Evolutionary conservation across 2,113 vertebrate species (phyloP).

Genomic region (Charina bottae): DNA sequence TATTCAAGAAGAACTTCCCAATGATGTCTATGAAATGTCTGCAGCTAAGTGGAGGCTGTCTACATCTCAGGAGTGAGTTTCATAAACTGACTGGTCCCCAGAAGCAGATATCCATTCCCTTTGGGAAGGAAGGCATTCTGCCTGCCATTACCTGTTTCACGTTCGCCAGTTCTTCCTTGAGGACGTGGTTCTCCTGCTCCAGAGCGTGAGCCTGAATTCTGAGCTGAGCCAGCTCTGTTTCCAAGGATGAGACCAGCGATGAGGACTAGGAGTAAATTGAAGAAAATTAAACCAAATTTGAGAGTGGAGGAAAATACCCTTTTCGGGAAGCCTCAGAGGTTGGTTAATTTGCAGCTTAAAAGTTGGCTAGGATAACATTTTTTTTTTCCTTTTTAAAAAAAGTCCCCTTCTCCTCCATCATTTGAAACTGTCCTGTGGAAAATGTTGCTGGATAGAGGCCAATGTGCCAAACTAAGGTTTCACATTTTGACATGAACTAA

Average conservation of each 20-base stretch:
- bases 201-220: conserved; percentile 75
- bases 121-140: not conserved
- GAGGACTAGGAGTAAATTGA: conserved; percentile 64
- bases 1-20: not conserved
- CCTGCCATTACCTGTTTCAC: conserved; percentile 67
- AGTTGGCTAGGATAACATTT: not conserved
- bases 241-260: conserved; percentile 77
- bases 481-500: no score
- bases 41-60: not conserved
- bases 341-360: not conserved
- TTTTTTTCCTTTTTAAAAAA: not conserved
- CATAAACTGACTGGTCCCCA: not conserved
- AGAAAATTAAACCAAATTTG: not conserved
- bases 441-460: no score
- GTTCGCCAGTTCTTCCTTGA: conserved; percentile 80
- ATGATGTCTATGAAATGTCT: not conserved
- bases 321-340: not conserved
- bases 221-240: conserved; percentile 80
- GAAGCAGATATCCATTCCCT: not conserved
- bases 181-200: conserved; percentile 81
- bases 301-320: not conserved
- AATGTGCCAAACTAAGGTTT: no score
- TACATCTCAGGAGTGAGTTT: not conserved
- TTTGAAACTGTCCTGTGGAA: no score
- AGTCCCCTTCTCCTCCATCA: not conserved